phyloP scores from a whole-genome alignment of 2,113 vertebrate species.

The Felis chaus region DNA sequence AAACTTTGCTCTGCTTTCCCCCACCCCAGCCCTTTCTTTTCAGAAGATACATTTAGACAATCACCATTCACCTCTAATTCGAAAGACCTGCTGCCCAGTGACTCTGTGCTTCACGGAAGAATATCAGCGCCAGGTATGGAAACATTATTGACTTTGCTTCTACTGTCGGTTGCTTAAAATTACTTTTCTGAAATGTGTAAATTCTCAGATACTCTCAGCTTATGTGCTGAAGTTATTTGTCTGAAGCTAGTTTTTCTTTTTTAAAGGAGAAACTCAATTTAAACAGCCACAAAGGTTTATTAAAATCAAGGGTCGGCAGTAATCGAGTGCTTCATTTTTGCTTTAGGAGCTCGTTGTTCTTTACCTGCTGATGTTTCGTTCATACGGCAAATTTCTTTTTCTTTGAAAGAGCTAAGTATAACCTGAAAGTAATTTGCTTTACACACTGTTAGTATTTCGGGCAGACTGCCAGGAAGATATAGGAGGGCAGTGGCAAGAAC shows the following conservation, averaged over 20 bases:
- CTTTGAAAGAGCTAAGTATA: neutral
- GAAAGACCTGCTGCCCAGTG: conserved; percentile 94
- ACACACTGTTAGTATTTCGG: neutral
- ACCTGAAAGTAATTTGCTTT: neutral
- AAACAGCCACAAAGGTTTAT: neutral
- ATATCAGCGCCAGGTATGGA: conserved; percentile 89
- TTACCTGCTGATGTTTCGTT: neutral
- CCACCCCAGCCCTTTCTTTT: conserved; percentile 93
- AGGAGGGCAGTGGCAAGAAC: neutral
- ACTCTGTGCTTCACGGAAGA: conserved; percentile 91
- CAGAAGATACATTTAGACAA: conserved; percentile 98
- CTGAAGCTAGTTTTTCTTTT: neutral
- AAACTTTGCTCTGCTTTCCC: conserved; percentile 67
- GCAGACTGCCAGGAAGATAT: neutral
- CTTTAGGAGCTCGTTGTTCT: neutral
- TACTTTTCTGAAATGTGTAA: conserved; percentile 9
- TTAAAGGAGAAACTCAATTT: neutral
- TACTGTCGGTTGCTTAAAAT: neutral
- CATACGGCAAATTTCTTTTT: neutral
- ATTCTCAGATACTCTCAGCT: neutral
- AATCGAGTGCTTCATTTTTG: neutral
- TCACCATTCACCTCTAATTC: conserved; percentile 96
- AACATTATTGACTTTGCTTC: conserved; percentile 30
- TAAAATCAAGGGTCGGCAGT: neutral
- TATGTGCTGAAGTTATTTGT: neutral